Evolutionary conservation across 2,797 vertebrate species (phyloP).

Genomic region (Mastacembelus armatus): DNA sequence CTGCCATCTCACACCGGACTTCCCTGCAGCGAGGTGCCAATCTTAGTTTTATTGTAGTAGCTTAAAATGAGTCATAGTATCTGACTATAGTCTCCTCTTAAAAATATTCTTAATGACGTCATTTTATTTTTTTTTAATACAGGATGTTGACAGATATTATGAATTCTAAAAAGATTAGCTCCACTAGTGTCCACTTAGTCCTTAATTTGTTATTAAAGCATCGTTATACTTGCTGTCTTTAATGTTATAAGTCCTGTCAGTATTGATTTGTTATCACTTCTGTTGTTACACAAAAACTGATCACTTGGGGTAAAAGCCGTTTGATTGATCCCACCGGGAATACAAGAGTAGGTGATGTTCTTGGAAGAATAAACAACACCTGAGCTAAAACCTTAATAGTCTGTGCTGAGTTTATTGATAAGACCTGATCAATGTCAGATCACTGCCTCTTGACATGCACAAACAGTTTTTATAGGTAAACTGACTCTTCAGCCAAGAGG

Average conservation of each 20-base stretch:
- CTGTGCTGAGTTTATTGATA: slow-evolving; percentile 38
- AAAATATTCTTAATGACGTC: slow-evolving; percentile 8
- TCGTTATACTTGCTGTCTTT: not conserved
- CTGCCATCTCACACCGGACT: slow-evolving; percentile 73
- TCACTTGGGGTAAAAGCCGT: too few species aligned
- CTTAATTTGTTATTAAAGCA: slow-evolving; percentile 30
- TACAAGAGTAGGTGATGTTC: slow-evolving; percentile 22
- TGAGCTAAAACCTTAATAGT: slow-evolving; percentile 53
- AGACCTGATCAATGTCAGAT: slow-evolving; percentile 47
- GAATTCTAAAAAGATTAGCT: slow-evolving; percentile 26
- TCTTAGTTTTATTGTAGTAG: slow-evolving; percentile 37
- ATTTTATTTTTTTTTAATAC: too few species aligned
- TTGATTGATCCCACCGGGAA: slow-evolving; percentile 24
- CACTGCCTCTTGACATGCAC: slow-evolving; percentile 32
- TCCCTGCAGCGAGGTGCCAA: slow-evolving; percentile 57
- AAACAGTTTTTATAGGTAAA: slow-evolving; percentile 68
- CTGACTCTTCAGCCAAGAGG: slow-evolving; percentile 46
- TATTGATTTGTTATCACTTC: slow-evolving; percentile 14
- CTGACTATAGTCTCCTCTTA: not conserved
- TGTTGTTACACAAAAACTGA: too few species aligned
- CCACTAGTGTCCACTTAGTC: slow-evolving; percentile 15
- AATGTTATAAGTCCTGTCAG: slow-evolving; percentile 2
- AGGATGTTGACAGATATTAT: slow-evolving; percentile 54
- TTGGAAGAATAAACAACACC: slow-evolving; percentile 26
- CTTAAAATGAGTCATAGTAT: too few species aligned